These are phyloP conservation scores for Lottia gigantea DNA, from an alignment of 2,888 invertebrate genomes.

Conservation along the genomic window DNA sequence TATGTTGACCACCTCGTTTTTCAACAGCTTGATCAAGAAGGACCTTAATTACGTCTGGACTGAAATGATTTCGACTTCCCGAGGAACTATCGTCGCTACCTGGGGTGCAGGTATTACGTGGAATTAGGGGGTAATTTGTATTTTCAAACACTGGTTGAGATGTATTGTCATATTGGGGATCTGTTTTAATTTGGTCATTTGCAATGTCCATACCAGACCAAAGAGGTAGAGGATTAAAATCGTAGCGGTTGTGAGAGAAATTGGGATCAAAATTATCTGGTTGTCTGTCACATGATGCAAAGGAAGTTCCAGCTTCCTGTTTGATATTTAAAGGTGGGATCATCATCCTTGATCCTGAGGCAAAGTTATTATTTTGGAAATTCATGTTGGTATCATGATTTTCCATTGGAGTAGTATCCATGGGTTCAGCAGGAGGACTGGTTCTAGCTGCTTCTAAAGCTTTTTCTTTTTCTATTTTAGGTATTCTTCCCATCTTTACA, in stretches of 20 bases:
- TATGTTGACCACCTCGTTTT: constrained; percentile 10
- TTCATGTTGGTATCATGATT: neutral
- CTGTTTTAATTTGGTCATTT: neutral
- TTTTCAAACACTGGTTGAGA: neutral
- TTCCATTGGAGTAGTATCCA: neutral
- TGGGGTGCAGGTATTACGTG: neutral
- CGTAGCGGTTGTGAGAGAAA: neutral
- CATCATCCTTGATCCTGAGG: neutral
- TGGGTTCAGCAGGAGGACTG: neutral
- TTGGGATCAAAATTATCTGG: neutral
- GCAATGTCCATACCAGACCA: neutral
- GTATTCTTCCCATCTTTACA: constrained; percentile 67
- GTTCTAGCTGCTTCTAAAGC: constrained; percentile 48
- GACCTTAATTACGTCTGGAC: constrained; percentile 46
- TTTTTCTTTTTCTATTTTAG: constrained; percentile 64
- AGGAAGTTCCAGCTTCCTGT: neutral
- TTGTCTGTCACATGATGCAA: neutral
- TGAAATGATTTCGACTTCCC: constrained; percentile 32
- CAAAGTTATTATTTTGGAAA: constrained; percentile 1
- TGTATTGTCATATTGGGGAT: neutral
- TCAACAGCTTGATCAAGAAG: constrained; percentile 42
- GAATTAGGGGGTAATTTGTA: neutral
- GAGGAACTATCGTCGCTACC: constrained; percentile 14
- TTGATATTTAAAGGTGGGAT: neutral
- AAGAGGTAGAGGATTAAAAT: neutral